phyloP scores from a whole-genome alignment of 1,140 invertebrate genomes.

The Eumaeus atala region DNA sequence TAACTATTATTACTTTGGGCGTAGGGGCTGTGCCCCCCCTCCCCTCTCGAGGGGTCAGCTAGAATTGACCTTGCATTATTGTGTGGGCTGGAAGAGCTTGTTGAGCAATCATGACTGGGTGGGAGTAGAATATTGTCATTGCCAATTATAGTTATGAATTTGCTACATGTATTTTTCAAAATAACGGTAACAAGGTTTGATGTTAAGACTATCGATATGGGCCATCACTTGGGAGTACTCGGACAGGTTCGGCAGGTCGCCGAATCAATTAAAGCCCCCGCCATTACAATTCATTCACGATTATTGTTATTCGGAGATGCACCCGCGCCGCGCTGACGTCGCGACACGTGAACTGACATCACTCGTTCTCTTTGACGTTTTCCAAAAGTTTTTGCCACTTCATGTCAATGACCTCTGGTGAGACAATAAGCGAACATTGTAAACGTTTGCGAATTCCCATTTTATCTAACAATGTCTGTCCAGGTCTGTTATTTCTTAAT shows the following conservation, averaged over 20 bases:
- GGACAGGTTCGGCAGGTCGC: conserved; percentile 48
- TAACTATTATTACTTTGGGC: too few species aligned
- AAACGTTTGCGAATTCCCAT: conserved; percentile 16
- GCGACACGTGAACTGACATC: conserved; percentile 43
- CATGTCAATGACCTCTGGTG: conserved; percentile 33
- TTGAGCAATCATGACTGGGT: too few species aligned
- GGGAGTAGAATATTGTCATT: too few species aligned
- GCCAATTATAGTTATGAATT: too few species aligned
- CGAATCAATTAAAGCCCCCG: conserved; percentile 61
- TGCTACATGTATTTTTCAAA: too few species aligned
- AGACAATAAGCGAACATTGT: conserved; percentile 24
- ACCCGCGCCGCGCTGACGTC: conserved; percentile 41
- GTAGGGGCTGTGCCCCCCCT: too few species aligned
- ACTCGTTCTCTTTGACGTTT: conserved; percentile 38
- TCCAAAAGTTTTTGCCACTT: conserved; percentile 32
- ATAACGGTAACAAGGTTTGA: conserved; percentile 6
- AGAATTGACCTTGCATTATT: too few species aligned
- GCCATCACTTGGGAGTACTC: background rate
- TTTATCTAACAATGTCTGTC: too few species aligned
- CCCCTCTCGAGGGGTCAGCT: too few species aligned
- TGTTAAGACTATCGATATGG: conserved; percentile 5
- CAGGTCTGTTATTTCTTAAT: too few species aligned
- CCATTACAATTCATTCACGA: conserved; percentile 69
- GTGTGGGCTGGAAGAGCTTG: too few species aligned
- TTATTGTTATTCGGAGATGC: conserved; percentile 58